Conservation (phyloP, 2,888 invertebrate species). For the Abrostola triplasia region DNA sequence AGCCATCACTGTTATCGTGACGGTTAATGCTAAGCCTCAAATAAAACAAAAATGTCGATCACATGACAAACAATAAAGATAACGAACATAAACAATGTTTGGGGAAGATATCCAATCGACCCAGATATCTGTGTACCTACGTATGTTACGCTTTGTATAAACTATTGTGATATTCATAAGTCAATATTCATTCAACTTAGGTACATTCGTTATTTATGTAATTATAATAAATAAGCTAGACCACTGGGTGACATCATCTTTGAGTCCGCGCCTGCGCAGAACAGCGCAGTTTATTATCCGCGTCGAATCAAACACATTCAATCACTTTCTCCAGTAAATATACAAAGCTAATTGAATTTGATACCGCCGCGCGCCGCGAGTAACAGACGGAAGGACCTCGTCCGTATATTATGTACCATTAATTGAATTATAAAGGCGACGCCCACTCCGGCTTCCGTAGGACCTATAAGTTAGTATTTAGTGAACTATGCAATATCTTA, state of each 20-base stretch:
- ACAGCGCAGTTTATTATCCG: conserved; percentile 11
- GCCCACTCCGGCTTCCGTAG: no score
- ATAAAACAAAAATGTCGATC: conserved; percentile 19
- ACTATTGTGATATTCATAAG: no score
- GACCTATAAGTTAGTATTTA: no score
- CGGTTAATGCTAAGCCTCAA: not conserved
- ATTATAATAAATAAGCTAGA: no score
- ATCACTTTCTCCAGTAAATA: conserved; percentile 12
- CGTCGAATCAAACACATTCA: conserved; percentile 24
- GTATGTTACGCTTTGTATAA: not conserved
- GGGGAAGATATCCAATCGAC: not conserved
- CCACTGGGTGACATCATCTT: not conserved
- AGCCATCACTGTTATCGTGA: conserved; percentile 19
- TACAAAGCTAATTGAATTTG: conserved; percentile 6
- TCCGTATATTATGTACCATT: not conserved
- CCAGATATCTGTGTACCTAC: not conserved
- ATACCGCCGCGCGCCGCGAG: not conserved
- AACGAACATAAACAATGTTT: conserved; percentile 17
- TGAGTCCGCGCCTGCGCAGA: not conserved
- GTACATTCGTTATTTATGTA: no score
- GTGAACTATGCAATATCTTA: no score
- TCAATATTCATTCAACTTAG: no score
- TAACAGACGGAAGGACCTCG: conserved; percentile 6
- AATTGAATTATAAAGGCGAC: not conserved
- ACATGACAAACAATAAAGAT: conserved; percentile 31